phyloP scores from a whole-genome alignment of 2,888 invertebrate species.

The Luperina nickerlii region DNA sequence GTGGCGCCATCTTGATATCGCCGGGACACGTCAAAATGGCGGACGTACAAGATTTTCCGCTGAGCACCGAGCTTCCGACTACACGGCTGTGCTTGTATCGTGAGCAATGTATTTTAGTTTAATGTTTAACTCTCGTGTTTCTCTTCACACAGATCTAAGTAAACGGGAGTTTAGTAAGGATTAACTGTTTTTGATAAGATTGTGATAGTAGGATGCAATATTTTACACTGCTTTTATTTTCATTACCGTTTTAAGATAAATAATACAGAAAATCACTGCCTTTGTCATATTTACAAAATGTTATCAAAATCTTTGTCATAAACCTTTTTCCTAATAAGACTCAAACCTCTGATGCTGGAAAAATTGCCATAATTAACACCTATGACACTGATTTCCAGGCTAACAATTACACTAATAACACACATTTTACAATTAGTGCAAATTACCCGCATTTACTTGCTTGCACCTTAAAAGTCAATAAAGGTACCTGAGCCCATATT shows the following conservation, averaged over 20 bases:
- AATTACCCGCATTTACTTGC: background rate
- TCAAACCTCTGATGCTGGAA: background rate
- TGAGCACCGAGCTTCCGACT: constrained; percentile 67
- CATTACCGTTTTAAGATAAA: background rate
- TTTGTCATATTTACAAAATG: background rate
- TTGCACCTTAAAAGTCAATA: background rate
- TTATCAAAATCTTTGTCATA: background rate
- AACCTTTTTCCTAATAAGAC: background rate
- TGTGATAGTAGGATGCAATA: background rate
- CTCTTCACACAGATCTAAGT: constrained; percentile 11
- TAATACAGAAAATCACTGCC: background rate
- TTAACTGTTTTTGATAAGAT: background rate
- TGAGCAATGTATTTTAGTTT: constrained; percentile 34
- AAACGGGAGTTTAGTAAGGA: constrained; percentile 3
- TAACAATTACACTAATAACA: background rate
- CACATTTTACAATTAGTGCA: background rate
- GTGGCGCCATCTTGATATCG: constrained; percentile 71
- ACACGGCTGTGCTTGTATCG: background rate
- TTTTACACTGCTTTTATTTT: background rate
- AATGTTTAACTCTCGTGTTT: constrained; percentile 1
- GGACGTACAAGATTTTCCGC: constrained; percentile 68
- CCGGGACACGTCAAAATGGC: constrained; percentile 68
- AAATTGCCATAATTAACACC: background rate
- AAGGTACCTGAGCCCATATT: constrained; percentile 5
- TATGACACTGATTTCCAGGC: too few species aligned